Evolutionary conservation across 1,140 invertebrate species (phyloP).

Genomic region (Pteromalus puparum): DNA sequence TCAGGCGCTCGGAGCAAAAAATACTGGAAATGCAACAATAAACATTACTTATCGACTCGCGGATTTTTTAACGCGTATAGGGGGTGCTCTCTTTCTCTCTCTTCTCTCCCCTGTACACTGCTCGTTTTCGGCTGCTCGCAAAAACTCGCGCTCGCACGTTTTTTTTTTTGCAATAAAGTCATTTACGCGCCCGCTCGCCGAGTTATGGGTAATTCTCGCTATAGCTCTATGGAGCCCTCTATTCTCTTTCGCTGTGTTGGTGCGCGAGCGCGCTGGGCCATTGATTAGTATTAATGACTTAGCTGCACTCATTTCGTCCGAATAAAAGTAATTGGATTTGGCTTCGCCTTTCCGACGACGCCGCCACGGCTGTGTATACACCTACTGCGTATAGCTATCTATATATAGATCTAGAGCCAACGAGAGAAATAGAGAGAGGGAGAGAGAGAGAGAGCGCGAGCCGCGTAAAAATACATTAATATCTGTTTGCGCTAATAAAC

Average conservation of each 20-base stretch:
- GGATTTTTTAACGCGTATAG: conserved; percentile 65
- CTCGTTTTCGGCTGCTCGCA: conserved; percentile 51
- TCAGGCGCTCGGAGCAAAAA: conserved; percentile 55
- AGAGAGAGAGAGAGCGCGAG: conserved; percentile 57
- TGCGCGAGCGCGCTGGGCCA: conserved; percentile 60
- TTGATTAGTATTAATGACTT: conserved; percentile 77
- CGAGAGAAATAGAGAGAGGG: conserved; percentile 42
- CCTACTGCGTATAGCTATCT: background rate
- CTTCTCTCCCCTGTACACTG: conserved; percentile 23
- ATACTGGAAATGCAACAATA: conserved; percentile 72
- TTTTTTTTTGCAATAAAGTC: conserved; percentile 73
- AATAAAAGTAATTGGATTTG: conserved; percentile 77
- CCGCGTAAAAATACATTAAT: conserved; percentile 77
- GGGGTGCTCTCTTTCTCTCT: background rate
- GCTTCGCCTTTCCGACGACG: conserved; percentile 69
- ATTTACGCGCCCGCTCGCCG: conserved; percentile 69
- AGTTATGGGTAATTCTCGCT: conserved; percentile 74
- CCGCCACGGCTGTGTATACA: conserved; percentile 39
- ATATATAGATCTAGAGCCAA: background rate
- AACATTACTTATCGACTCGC: conserved; percentile 74
- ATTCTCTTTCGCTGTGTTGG: background rate
- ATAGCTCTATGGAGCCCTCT: conserved; percentile 33
- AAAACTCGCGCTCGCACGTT: conserved; percentile 65
- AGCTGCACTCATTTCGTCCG: conserved; percentile 76
- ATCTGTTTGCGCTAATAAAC: conserved; percentile 76